Evolutionary conservation across 2,113 vertebrate species (phyloP).

Genomic region (Anthoscopus minutus): DNA sequence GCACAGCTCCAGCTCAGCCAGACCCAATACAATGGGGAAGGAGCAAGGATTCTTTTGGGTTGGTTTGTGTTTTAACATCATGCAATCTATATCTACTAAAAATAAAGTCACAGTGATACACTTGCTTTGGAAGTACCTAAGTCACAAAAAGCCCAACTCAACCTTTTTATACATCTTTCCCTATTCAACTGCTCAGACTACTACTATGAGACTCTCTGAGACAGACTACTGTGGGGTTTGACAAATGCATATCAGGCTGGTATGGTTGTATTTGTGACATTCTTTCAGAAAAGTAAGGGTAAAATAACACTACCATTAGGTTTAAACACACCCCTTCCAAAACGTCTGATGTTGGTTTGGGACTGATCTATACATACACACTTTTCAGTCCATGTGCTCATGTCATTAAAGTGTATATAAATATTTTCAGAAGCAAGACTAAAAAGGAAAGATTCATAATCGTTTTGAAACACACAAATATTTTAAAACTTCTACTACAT

Average conservation of each 20-base stretch:
- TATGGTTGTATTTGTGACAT: not conserved
- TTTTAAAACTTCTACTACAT: not conserved
- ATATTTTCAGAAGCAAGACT: not conserved
- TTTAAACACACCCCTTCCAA: not conserved
- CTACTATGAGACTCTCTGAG: rapidly evolving
- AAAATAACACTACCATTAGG: not conserved
- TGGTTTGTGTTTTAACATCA: not conserved
- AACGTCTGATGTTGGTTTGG: not conserved
- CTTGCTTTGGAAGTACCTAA: not conserved
- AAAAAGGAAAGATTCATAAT: not conserved
- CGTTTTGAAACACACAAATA: not conserved
- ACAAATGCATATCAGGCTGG: not conserved
- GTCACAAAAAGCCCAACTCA: not conserved
- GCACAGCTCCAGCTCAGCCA: not conserved
- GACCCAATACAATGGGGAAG: not conserved
- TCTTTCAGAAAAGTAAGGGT: not conserved
- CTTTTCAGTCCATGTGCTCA: not conserved
- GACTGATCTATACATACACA: not conserved
- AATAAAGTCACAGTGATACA: not conserved
- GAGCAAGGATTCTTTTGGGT: not conserved
- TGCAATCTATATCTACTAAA: not conserved
- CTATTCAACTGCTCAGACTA: not conserved
- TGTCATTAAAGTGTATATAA: not conserved
- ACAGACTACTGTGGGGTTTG: not conserved
- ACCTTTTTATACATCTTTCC: not conserved